Evolutionary conservation across 2,797 vertebrate genomes (phyloP).

Genomic region (Halcyon smyrnensis): DNA sequence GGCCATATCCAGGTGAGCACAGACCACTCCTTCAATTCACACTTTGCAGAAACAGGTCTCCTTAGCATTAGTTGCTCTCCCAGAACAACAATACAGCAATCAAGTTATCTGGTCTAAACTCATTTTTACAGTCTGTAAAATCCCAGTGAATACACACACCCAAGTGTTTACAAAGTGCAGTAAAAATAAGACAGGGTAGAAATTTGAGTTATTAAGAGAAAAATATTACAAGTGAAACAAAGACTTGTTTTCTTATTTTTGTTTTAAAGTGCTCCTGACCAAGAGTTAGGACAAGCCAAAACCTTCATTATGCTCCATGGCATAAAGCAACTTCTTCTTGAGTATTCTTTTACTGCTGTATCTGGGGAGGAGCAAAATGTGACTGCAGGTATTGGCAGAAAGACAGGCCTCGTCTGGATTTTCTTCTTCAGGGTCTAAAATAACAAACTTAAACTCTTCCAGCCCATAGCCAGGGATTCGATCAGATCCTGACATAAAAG

Average conservation of each 20-base stretch:
- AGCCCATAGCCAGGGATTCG: constrained; percentile 24
- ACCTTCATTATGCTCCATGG: constrained; percentile 57
- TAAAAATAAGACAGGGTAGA: not conserved
- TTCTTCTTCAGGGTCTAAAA: not conserved
- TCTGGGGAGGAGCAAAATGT: constrained; percentile 67
- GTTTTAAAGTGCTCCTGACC: not conserved
- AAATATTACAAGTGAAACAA: not conserved
- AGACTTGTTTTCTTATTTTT: not conserved
- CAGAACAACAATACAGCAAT: not conserved
- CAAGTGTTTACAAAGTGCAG: not conserved
- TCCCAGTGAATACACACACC: not conserved
- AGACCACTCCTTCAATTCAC: not conserved
- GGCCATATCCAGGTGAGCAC: not conserved
- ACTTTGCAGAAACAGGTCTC: not conserved
- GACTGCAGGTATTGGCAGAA: constrained; percentile 5
- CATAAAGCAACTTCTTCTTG: constrained; percentile 52
- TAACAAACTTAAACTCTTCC: not conserved
- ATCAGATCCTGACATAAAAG: constrained; percentile 75
- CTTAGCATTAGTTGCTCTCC: not conserved
- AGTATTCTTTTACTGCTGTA: constrained; percentile 72
- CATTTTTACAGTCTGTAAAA: not conserved
- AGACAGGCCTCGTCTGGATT: constrained; percentile 65
- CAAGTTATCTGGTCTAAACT: not conserved
- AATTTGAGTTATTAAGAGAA: not conserved
- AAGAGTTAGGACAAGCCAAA: constrained; percentile 5